Percentiles rank a stretch among this genome's conserved stretches.
These are phyloP conservation scores for Chlorops oryzae DNA, from an alignment of 1,140 invertebrate genomes.

Conservation along the genomic window DNA sequence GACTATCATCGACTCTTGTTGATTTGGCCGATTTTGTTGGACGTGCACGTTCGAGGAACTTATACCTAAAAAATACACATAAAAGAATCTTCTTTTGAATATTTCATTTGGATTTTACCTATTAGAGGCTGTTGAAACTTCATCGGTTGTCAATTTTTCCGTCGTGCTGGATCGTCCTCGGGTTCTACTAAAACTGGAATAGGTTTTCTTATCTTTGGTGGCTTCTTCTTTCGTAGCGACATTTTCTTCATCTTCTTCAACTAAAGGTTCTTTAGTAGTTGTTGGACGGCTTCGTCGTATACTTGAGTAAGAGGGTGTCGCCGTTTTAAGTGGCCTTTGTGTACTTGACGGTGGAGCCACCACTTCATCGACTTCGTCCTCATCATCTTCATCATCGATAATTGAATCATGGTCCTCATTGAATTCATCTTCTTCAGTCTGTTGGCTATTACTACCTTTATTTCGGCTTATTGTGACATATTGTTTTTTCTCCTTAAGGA, in stretches of 20 bases:
- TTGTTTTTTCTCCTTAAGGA: slow-evolving; percentile 45
- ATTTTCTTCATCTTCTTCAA: slow-evolving; percentile 32
- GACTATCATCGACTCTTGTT: neutral
- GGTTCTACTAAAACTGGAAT: slow-evolving; percentile 25
- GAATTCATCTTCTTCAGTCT: slow-evolving; percentile 42
- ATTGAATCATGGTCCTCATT: slow-evolving; percentile 28
- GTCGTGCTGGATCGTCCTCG: slow-evolving; percentile 21
- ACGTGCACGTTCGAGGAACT: slow-evolving; percentile 33
- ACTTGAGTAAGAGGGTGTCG: slow-evolving; percentile 58
- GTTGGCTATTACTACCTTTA: slow-evolving; percentile 21
- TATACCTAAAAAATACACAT: slow-evolving; percentile 34
- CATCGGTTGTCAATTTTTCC: slow-evolving; percentile 10
- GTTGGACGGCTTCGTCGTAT: slow-evolving; percentile 57
- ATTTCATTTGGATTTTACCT: neutral
- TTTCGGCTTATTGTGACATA: slow-evolving; percentile 55
- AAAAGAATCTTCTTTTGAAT: neutral
- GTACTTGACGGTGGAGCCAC: slow-evolving; percentile 19
- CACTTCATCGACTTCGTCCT: slow-evolving; percentile 35
- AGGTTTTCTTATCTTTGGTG: slow-evolving; percentile 22
- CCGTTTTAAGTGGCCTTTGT: slow-evolving; percentile 20
- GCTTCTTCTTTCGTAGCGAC: slow-evolving; percentile 21
- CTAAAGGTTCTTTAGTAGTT: slow-evolving; percentile 29
- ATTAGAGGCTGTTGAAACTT: slow-evolving; percentile 20
- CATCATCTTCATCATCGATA: slow-evolving; percentile 31
- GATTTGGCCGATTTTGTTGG: slow-evolving; percentile 37